phyloP scores from a whole-genome alignment of 1,140 invertebrate species.

The Drosophila erecta region DNA sequence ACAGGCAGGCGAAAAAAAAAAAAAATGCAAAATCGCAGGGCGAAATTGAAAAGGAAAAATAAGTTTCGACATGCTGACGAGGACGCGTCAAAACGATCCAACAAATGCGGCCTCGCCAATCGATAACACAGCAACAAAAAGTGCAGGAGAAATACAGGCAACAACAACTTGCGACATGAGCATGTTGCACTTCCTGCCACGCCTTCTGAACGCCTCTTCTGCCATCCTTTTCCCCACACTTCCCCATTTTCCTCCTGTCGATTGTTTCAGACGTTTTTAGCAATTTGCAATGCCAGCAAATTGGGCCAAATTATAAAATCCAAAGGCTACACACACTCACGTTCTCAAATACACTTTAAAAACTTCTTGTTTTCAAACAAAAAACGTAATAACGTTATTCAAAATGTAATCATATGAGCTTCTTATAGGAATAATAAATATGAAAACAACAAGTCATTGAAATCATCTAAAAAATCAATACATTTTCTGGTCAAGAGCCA shows the following conservation, averaged over 20 bases:
- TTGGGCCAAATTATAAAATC: conserved; percentile 78
- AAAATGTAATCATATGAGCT: too few relatives aligned
- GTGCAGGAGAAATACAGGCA: conserved; percentile 12
- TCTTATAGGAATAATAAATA: too few relatives aligned
- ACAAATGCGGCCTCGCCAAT: conserved; percentile 56
- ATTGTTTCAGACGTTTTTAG: conserved; percentile 70
- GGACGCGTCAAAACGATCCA: conserved; percentile 80
- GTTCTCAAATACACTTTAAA: background rate
- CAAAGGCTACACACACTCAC: conserved; percentile 22
- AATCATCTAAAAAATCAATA: too few relatives aligned
- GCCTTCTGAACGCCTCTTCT: background rate
- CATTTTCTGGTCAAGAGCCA: too few relatives aligned
- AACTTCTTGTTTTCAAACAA: background rate
- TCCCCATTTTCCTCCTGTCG: conserved; percentile 48
- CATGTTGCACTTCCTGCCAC: conserved; percentile 78
- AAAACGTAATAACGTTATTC: background rate
- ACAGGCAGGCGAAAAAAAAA: conserved; percentile 33
- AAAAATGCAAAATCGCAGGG: conserved; percentile 10
- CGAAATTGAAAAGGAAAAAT: conserved; percentile 39
- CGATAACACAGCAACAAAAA: conserved; percentile 45
- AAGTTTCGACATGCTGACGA: conserved; percentile 75
- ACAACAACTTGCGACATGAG: conserved; percentile 59
- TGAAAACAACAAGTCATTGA: too few relatives aligned
- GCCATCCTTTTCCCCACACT: background rate
- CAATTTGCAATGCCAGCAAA: conserved; percentile 81